Evolutionary conservation across 2,797 vertebrate genomes (phyloP), one percentile per base, ranked within the genome.

Genomic region (Knipowitschia caucasica): DNA sequence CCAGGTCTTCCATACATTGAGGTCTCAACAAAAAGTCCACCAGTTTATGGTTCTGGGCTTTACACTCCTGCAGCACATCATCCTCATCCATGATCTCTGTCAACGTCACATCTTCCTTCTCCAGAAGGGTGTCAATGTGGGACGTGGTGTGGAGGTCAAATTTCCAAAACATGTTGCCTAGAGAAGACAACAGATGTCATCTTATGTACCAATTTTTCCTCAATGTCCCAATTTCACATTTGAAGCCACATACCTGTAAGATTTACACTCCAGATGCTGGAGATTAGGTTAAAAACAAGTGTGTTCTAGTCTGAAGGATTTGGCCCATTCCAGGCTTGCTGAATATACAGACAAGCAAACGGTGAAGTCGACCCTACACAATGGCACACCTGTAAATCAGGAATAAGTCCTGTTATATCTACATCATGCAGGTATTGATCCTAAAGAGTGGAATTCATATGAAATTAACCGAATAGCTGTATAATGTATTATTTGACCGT

Each of bases 141-240:
- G 96, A 98, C 81, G 96, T 98, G 50, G 96, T 98, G 86, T 99
- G 96, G 68, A 99, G 94, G 87, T 99, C 96, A 88, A 99, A 99
- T 90, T 99, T 99, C 96, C 96, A 99, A 93, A 99, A 99, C 96
- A 99, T 99, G 87, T 86, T 94, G 92, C 62, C 83, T 88, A 89
- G 94, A 56, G 46, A 44, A 38, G 5, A 56, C 7, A 24, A 8
- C 4, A 24, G n/a, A 5, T 5, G 1, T 33, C 14, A 33, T 8
- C 8, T 25, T 14, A 10, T 20, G 23, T 24, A 14, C 11, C 5
- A 10, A 9, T 40, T 40, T 20, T 17, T 14, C 7, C 17, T 4
- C 17, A 26, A 15, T 9, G n/a, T 17, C 14, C 0, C 4, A 8
- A 8, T 26, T 9, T 17, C 12, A 11, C 1, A 14, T 17, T 47